Base-by-base conservation (phyloP, 2,888 invertebrate species). In the Nipponacmea schrenckii region DNA sequence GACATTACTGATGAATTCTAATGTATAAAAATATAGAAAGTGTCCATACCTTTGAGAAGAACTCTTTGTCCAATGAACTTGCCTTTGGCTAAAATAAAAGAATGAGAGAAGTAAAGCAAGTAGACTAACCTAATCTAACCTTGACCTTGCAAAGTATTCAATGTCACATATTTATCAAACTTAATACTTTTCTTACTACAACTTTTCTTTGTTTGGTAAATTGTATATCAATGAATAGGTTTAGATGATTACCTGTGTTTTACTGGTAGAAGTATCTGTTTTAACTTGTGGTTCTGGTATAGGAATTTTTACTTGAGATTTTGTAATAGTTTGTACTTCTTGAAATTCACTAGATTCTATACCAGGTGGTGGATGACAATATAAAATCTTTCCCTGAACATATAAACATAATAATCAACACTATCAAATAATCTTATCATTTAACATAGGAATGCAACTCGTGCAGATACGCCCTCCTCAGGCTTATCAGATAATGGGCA, bases 321-420 rank as follows among this genome's bases (percentile, higher is more conserved):
- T 31, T 10, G 45, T 44, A 27, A 63, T 63, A 14, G 63, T 64
- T 20, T 65, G 65, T 46, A 74, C 75, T 20, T 68, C 73, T 62
- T 90, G 84, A 88, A 93, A 94, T 0, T 91, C 90, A 1, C 91
- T 89, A 76, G 94, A 94, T 0, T 89, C 81, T 0, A 90, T 84
- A 14, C 91, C 93, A 0, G 96, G 96, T 3, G 98, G 98, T 0
- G 95, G 92, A 77, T 93, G 91, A 69, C 94, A 94, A 91, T 94
- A 96, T 2, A 94, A 90, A 48, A 99, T 90, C 80, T 93, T 93
- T 0, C 98, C 98, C 87, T 93, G 93, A 0, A 96, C 94, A 80
- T 15, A 70, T 66, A 46, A 45, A 70, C 46, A 44, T 20, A 56
- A 44, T 39, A 39, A 39, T 39, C 1, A 39, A 7, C 10, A 39